Evolutionary conservation across 1,140 invertebrate genomes (phyloP).

Genomic region (Megalopta genalis): DNA sequence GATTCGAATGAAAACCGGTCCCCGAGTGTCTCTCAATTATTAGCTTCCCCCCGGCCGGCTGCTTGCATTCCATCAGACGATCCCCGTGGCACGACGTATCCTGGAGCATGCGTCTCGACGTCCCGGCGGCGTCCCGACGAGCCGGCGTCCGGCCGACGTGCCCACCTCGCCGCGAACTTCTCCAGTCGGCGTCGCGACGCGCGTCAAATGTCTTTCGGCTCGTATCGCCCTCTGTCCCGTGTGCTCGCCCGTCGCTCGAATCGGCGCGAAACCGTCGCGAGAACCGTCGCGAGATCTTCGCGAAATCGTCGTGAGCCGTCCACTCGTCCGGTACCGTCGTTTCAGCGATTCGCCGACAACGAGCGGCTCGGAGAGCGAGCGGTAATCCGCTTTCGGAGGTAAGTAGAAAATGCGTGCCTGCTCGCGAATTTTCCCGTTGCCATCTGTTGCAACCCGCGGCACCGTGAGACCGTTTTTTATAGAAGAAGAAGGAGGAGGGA

Average conservation of each 20-base stretch:
- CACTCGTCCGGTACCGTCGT: too few relatives aligned
- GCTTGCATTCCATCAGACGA: slow-evolving; percentile 3
- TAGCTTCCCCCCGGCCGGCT: neutral
- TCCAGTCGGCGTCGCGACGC: slow-evolving; percentile 62
- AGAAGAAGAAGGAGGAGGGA: too few relatives aligned
- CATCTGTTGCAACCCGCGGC: neutral
- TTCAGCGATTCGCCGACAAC: too few relatives aligned
- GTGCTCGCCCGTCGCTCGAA: neutral
- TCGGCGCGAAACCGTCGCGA: neutral
- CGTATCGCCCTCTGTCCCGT: neutral
- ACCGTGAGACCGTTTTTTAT: too few relatives aligned
- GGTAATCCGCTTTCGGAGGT: neutral
- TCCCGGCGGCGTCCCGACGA: slow-evolving; percentile 8
- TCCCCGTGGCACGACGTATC: neutral
- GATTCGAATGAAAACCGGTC: neutral
- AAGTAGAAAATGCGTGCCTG: neutral
- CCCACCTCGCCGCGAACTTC: slow-evolving; percentile 44
- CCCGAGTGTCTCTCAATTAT: slow-evolving; percentile 1
- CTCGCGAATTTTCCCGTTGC: neutral
- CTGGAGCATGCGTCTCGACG: slow-evolving; percentile 53
- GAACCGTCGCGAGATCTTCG: neutral
- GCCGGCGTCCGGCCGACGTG: slow-evolving; percentile 16
- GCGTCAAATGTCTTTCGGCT: slow-evolving; percentile 34
- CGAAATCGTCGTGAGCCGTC: neutral
- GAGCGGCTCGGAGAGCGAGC: too few relatives aligned